Evolutionary conservation across 1,140 invertebrate genomes (phyloP).

Genomic region (Drosophila pectinifera): DNA sequence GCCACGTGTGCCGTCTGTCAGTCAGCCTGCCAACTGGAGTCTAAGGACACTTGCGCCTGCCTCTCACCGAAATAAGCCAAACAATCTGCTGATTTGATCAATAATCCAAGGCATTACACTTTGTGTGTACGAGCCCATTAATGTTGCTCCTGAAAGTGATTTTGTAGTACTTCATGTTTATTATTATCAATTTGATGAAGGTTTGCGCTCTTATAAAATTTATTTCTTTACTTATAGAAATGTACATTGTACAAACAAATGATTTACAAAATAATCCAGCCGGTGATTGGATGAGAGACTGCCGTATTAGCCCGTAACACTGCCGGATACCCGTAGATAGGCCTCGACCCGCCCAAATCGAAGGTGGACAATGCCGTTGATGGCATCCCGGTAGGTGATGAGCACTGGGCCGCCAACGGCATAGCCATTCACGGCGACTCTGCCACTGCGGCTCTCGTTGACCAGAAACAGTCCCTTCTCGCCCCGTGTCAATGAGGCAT

Average conservation of each 20-base stretch:
- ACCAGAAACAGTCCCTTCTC: slow-evolving; percentile 40
- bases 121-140: too few relatives aligned
- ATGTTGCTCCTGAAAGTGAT: too few relatives aligned
- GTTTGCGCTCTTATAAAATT: too few relatives aligned
- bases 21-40: not conserved
- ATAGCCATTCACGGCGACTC: slow-evolving; percentile 26
- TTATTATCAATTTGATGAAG: too few relatives aligned
- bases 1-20: slow-evolving; percentile 12
- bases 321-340: slow-evolving; percentile 32
- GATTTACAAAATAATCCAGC: slow-evolving; percentile 5
- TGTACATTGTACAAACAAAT: not conserved
- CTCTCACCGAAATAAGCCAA: not conserved
- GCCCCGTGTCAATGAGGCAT: slow-evolving; percentile 41
- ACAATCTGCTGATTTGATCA: not conserved
- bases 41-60: not conserved
- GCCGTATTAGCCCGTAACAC: slow-evolving; percentile 12
- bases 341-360: slow-evolving; percentile 37
- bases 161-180: too few relatives aligned
- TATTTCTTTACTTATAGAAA: not conserved
- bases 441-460: slow-evolving; percentile 43
- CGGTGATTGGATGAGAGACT: not conserved
- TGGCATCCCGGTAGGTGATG: slow-evolving; percentile 37
- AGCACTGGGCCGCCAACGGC: slow-evolving; percentile 35
- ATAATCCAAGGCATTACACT: not conserved
- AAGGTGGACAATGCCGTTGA: slow-evolving; percentile 29